Evolutionary conservation across 2,797 vertebrate genomes (phyloP).

Genomic region (Coreius guichenoti): DNA sequence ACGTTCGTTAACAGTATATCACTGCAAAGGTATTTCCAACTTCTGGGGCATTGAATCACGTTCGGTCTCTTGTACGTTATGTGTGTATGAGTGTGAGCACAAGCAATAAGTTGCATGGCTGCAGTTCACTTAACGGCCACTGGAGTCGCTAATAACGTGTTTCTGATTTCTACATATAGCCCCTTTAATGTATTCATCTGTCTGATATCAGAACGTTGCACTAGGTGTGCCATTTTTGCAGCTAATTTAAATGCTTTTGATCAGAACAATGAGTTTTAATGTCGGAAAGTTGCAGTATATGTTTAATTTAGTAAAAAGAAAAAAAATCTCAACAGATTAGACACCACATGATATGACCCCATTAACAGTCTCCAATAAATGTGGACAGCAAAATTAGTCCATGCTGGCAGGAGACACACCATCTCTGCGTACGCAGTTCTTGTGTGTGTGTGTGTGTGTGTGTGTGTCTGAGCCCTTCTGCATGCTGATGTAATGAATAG

Average conservation of each 20-base stretch:
- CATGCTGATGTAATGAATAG: conserved; percentile 56
- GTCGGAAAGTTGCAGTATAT: neutral
- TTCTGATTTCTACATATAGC: neutral
- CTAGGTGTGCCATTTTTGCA: neutral
- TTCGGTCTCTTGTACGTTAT: too few relatives aligned
- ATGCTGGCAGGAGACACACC: neutral
- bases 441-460: neutral
- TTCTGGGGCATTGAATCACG: too few relatives aligned
- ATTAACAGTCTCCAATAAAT: neutral
- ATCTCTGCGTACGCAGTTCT: neutral
- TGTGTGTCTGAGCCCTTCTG: conserved; percentile 17
- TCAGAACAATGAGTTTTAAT: neutral
- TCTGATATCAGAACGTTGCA: neutral
- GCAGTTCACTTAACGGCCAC: too few relatives aligned
- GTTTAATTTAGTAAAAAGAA: neutral
- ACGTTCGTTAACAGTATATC: too few relatives aligned
- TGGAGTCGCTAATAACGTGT: too few relatives aligned
- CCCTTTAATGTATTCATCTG: neutral
- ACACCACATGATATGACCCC: neutral
- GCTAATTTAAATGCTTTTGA: neutral
- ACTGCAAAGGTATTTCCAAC: too few relatives aligned
- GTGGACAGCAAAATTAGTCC: neutral
- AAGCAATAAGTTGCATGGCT: too few relatives aligned
- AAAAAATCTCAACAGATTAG: neutral
- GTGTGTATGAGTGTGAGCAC: too few relatives aligned